phyloP scores from a whole-genome alignment of 2,113 vertebrate genomes.

The Picathartes gymnocephalus region DNA sequence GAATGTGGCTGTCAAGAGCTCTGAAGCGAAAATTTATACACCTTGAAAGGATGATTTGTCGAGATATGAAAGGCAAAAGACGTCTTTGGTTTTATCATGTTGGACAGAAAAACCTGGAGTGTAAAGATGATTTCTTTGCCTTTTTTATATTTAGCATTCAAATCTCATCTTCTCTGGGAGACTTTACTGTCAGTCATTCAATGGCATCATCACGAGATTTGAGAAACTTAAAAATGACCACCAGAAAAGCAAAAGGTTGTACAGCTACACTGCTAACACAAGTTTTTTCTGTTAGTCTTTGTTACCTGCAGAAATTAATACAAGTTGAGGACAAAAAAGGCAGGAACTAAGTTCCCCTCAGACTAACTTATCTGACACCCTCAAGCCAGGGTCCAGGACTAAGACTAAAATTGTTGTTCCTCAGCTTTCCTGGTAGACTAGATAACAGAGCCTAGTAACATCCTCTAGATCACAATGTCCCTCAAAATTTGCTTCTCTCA shows the following conservation, averaged over 20 bases:
- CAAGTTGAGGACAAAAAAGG: neutral
- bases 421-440: neutral
- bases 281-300: neutral
- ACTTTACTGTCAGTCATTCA: neutral
- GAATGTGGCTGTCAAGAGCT: neutral
- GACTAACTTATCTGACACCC: neutral
- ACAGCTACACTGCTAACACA: neutral
- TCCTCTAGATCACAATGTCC: neutral
- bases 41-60: neutral
- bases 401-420: neutral
- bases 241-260: neutral
- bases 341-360: neutral
- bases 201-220: neutral
- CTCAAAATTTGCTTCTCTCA: neutral
- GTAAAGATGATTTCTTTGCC: neutral
- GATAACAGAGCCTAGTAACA: neutral
- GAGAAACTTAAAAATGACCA: neutral
- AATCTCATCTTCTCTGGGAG: neutral
- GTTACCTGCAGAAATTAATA: neutral
- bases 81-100: fast-evolving
- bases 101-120: neutral
- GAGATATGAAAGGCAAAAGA: neutral
- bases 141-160: neutral
- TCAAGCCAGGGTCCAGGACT: neutral
- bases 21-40: neutral